Evolutionary conservation across 2,888 invertebrate genomes (phyloP).

Genomic region (Eueremaeus valkanovi): DNA sequence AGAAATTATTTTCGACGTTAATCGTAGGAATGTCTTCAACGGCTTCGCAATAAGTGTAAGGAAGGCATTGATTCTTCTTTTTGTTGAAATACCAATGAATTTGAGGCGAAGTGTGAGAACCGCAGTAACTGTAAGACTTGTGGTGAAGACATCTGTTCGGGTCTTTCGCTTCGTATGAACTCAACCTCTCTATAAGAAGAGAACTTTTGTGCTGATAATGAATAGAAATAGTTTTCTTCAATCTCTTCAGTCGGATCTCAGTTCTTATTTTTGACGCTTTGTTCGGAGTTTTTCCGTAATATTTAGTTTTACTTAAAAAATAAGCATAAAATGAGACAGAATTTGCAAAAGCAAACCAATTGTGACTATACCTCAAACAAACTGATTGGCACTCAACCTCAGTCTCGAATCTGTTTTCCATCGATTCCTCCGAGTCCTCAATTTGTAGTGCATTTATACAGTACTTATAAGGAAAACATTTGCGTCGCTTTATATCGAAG

Average conservation of each 20-base stretch:
- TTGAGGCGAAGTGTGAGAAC: neutral
- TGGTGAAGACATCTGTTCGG: neutral
- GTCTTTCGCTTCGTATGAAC: neutral
- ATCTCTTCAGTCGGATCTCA: neutral
- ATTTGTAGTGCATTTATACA: neutral
- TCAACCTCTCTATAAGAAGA: neutral
- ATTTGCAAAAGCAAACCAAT: neutral
- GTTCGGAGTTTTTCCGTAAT: too few species aligned
- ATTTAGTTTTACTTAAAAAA: too few species aligned
- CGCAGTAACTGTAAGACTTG: neutral
- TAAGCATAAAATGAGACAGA: too few species aligned
- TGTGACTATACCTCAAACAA: neutral
- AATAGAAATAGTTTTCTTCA: neutral
- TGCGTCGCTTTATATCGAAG: neutral
- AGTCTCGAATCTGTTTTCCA: neutral
- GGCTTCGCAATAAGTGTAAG: neutral
- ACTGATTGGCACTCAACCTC: neutral
- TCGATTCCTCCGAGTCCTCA: neutral
- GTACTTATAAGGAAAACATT: neutral
- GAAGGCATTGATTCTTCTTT: neutral
- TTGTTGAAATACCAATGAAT: neutral
- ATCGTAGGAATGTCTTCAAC: neutral
- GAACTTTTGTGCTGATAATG: neutral
- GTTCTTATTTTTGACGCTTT: too few species aligned
- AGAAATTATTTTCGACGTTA: neutral